A percentile compares a stretch with the other conserved stretches of the same genome.
phyloP scores from a whole-genome alignment of 2,888 invertebrate species.

The Pandemis heparana region DNA sequence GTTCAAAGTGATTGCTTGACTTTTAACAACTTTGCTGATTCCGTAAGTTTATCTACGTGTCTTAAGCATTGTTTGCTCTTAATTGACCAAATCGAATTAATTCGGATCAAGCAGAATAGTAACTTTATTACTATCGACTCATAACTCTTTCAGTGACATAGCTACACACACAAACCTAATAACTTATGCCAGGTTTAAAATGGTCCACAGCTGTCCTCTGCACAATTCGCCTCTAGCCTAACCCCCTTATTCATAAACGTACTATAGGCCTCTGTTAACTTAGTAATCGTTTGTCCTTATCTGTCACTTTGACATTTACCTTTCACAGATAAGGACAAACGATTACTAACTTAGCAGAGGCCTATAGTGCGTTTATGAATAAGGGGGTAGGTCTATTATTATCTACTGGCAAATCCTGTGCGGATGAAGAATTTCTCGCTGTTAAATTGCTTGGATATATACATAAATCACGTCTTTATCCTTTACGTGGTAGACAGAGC shows the following conservation, averaged over 20 bases:
- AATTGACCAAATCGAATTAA: not conserved
- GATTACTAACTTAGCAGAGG: too few species aligned
- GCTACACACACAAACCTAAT: too few species aligned
- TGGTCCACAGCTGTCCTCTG: not conserved
- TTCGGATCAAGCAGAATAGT: too few species aligned
- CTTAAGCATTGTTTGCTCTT: constrained; percentile 1
- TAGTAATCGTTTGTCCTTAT: too few species aligned
- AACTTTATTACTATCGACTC: too few species aligned
- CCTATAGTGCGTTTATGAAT: too few species aligned
- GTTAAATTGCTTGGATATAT: not conserved
- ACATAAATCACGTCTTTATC: not conserved
- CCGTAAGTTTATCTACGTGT: not conserved
- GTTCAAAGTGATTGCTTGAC: constrained; percentile 9
- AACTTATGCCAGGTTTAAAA: not conserved
- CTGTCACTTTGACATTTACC: too few species aligned
- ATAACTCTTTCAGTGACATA: too few species aligned
- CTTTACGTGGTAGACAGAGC: too few species aligned
- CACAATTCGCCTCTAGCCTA: not conserved
- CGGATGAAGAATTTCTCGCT: not conserved
- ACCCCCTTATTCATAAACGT: too few species aligned
- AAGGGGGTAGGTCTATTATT: not conserved
- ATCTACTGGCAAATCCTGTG: not conserved
- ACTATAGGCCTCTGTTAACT: too few species aligned
- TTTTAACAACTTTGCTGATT: constrained; percentile 4
- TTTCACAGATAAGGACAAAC: too few species aligned